Base-by-base conservation (phyloP, 2,888 invertebrate species). In the Xestoiulus laeticollis region DNA sequence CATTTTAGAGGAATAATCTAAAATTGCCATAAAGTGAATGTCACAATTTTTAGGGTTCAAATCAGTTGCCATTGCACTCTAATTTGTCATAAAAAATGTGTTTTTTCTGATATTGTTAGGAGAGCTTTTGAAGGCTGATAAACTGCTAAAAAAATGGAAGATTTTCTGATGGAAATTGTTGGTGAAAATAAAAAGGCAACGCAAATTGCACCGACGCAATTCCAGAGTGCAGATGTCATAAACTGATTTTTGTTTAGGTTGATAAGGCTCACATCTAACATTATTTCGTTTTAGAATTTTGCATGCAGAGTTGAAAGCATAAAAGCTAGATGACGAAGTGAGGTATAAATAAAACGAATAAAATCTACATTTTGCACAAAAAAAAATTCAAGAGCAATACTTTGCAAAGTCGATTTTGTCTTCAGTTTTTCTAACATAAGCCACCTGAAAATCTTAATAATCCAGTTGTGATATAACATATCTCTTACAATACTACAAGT, bases 221-320 rank as follows among this genome's bases (percentile, higher is more conserved):
- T 68, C 22, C 26, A 68, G 68, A 68, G 68, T 68, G 68, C 68
- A 68, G 22, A 26, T 26, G 68, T 26, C 68, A 12, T 68, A 68
- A 68, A 68, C 68, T 68, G 22, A 68, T 68, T 68, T 68, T 68
- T 68, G 68, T 68, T 68, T 68, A 10, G 68, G 12, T 68, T 68
- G 68, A 68, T 68, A 68, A 48, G 48, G 14, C 48, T 48, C 19
- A 16, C 48, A 48, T 16, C 48, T 19, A 19, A 14, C 19, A 48
- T 48, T 48, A 48, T 48, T 48, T 8, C 14, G 48, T 48, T 16
- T 48, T 48, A 48, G 48, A 48, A 48, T 48, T 48, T 3, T 16
- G 48, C 16, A 16, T 1, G 48, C 14, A 1, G 48, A 48, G 10
- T 48, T 16, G 16, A 48, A 12, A 38, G 33, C 33, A 38, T 38